Evolutionary conservation across 1,140 invertebrate species (phyloP).

Genomic region (Cardiocondyla obscurior): DNA sequence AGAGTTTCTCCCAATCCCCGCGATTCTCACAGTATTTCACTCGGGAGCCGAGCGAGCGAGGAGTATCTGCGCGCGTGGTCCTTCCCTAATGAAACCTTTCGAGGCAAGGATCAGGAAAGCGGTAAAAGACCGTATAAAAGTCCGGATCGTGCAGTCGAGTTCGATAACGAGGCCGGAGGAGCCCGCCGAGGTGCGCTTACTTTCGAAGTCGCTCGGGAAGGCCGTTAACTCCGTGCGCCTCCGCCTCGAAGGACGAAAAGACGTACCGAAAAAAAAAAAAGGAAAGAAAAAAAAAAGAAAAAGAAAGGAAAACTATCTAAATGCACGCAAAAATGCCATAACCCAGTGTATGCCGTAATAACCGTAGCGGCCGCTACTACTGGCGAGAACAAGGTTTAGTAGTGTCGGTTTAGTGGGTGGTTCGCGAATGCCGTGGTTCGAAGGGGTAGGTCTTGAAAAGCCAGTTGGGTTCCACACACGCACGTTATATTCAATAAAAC

Average conservation of each 20-base stretch:
- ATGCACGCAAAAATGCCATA: conserved; percentile 73
- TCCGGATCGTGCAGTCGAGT: conserved; percentile 42
- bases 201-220: conserved; percentile 38
- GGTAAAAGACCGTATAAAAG: conserved; percentile 39
- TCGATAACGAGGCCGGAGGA: conserved; percentile 60
- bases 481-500: conserved; percentile 79
- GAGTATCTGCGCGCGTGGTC: conserved; percentile 39
- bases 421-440: conserved; percentile 29
- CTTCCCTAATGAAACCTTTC: conserved; percentile 60
- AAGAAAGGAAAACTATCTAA: conserved; percentile 59
- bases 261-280: conserved; percentile 14
- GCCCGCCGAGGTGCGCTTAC: not conserved
- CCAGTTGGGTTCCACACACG: conserved; percentile 55
- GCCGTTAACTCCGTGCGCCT: conserved; percentile 45
- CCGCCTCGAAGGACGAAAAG: not conserved
- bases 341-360: conserved; percentile 72
- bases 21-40: conserved; percentile 23
- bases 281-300: conserved; percentile 34
- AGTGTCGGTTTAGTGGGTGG: not conserved
- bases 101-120: conserved; percentile 4
- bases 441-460: conserved; percentile 66
- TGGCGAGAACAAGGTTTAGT: conserved; percentile 25
- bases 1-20: conserved; percentile 19
- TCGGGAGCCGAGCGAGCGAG: conserved; percentile 9
- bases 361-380: conserved; percentile 57